phyloP scores from a whole-genome alignment of 1,140 invertebrate species.

The Steinernema feltiae region DNA sequence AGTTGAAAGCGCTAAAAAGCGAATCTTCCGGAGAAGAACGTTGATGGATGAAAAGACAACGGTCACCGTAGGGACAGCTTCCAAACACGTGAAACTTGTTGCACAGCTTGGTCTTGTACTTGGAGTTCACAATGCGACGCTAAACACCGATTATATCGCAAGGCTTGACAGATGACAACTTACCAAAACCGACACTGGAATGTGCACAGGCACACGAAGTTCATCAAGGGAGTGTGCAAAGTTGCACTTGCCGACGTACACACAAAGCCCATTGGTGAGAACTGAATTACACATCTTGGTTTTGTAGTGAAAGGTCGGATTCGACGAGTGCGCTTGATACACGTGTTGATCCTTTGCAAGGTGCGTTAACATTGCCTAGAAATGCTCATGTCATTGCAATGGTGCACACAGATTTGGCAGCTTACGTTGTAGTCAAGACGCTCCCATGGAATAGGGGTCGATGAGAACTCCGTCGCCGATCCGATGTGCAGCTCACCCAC shows the following conservation, averaged over 20 bases:
- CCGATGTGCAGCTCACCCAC: no score
- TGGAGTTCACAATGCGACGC: neutral
- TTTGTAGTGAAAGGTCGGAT: neutral
- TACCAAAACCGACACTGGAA: no score
- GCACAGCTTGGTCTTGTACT: constrained; percentile 13
- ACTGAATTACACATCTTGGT: neutral
- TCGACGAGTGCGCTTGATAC: no score
- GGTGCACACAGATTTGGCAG: no score
- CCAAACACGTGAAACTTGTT: neutral
- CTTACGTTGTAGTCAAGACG: no score
- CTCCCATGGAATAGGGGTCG: no score
- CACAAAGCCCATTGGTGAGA: neutral
- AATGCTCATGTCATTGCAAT: no score
- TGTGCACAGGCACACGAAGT: neutral
- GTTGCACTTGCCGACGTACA: neutral
- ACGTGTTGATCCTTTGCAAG: no score
- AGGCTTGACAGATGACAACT: neutral
- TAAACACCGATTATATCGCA: neutral
- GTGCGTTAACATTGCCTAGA: no score
- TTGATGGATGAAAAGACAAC: constrained; percentile 2
- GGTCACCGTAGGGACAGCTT: neutral
- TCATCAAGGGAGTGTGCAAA: neutral
- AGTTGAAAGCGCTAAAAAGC: no score
- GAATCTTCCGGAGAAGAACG: no score
- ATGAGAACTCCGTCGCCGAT: no score